Evolutionary conservation across 2,797 vertebrate genomes (phyloP).

Genomic region (Sebastes matsubarae): DNA sequence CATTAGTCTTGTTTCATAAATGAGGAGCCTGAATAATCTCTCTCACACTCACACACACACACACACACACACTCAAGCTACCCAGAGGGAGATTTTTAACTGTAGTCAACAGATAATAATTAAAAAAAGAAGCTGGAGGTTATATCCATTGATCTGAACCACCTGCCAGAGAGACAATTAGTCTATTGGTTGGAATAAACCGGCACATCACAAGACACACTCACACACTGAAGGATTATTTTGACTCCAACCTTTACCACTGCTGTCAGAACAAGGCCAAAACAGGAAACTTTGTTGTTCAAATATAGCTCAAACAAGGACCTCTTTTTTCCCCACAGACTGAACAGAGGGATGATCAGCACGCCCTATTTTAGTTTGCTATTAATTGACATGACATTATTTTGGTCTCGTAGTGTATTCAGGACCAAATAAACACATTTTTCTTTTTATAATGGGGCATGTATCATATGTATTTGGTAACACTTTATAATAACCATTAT

Average conservation of each 20-base stretch:
- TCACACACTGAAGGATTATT: constrained; percentile 20
- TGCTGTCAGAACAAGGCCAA: constrained; percentile 51
- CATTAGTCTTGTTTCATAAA: constrained; percentile 17
- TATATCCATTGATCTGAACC: constrained; percentile 43
- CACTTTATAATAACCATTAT: too few relatives aligned
- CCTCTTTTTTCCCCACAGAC: neutral
- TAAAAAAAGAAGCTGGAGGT: constrained; percentile 21
- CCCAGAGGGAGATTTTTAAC: neutral
- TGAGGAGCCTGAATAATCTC: constrained; percentile 14
- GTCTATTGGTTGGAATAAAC: constrained; percentile 41
- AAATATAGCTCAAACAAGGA: constrained; percentile 53
- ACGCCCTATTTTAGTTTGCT: constrained; percentile 26
- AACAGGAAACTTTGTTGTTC: constrained; percentile 56
- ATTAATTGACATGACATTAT: constrained; percentile 42
- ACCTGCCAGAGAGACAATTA: constrained; percentile 58
- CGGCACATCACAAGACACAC: constrained; percentile 18
- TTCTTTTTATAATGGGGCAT: neutral
- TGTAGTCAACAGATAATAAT: constrained; percentile 35
- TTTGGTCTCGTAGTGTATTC: constrained; percentile 9
- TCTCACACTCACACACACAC: neutral
- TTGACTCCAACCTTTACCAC: constrained; percentile 38
- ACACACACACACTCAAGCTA: neutral
- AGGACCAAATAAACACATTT: constrained; percentile 11
- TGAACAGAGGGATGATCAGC: constrained; percentile 27
- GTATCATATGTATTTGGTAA: neutral